A percentile compares a stretch with the other conserved stretches of the same genome.
Evolutionary conservation across 2,888 invertebrate genomes (phyloP).

Genomic region (Serripes groenlandicus): DNA sequence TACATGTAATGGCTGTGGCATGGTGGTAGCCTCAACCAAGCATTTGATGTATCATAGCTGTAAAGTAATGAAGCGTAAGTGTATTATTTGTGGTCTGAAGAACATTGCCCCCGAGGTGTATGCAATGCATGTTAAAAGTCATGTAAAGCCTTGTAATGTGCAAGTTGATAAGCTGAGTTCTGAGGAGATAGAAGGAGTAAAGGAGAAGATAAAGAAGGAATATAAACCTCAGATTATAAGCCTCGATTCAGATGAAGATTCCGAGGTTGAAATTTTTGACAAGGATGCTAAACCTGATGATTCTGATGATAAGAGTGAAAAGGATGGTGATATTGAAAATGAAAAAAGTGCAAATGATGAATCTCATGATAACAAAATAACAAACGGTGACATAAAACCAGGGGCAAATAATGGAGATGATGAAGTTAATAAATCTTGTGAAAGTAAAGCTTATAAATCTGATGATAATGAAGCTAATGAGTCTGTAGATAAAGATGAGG

Average conservation of each 20-base stretch:
- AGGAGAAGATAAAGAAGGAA: slow-evolving; percentile 59
- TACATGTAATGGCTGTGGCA: slow-evolving; percentile 81
- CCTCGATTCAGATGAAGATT: slow-evolving; percentile 61
- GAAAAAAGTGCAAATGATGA: slow-evolving; percentile 21
- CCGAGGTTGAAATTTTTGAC: slow-evolving; percentile 55
- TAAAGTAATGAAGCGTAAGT: slow-evolving; percentile 72
- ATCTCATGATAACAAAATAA: slow-evolving; percentile 24
- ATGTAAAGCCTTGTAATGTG: slow-evolving; percentile 78
- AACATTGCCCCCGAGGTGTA: slow-evolving; percentile 67
- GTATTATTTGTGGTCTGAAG: slow-evolving; percentile 75
- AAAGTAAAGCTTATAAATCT: no score
- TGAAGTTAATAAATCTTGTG: no score
- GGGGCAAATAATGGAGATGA: neutral
- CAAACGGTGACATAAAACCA: neutral
- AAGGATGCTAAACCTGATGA: neutral
- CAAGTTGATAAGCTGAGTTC: slow-evolving; percentile 65
- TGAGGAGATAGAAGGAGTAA: slow-evolving; percentile 51
- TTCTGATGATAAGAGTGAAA: slow-evolving; percentile 1
- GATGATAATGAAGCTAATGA: neutral
- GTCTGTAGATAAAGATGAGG: slow-evolving; percentile 16
- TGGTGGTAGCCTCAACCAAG: slow-evolving; percentile 79
- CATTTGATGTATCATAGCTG: slow-evolving; percentile 77
- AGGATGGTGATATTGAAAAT: neutral
- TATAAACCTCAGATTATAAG: slow-evolving; percentile 64
- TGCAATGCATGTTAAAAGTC: slow-evolving; percentile 73